Base-by-base conservation (phyloP, 2,113 vertebrate genomes). In the Ascaphus truei region DNA sequence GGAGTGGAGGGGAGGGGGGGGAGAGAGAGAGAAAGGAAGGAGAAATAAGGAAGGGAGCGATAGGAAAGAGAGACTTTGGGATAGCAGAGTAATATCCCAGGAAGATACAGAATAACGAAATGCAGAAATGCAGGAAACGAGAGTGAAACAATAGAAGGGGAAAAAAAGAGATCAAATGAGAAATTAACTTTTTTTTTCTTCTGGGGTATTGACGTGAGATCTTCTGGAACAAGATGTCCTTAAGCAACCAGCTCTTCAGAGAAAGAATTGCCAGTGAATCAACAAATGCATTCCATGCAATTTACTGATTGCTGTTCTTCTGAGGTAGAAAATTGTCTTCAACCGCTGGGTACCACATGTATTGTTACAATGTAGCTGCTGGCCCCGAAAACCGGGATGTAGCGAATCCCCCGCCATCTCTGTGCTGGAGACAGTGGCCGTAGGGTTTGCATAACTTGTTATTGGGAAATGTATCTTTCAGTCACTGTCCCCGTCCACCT, bases 1-100 rank as follows among this genome's bases (percentile, higher is more conserved):
- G 52, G 62, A 75, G 48, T 73, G 37, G 53, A 76, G 83, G 81
- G 73, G 51, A 61, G 76, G 52, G 73, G 10, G 31, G 27, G 66
- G 78, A 79, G 74, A 81, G 71, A 83, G 77, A 61, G 45, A 33
- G 72, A 52, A 75, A 31, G 4, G 22, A 75, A 80, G 80, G 81
- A 77, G 0, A 18, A 0, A 0, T 59, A 15, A 41, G 37, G 15
- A n/a, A 5, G 4, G 9, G 13, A 41, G 37, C 11, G 13, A 41
- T n/a, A 3, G 41, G 20, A 11, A 5, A 45, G 16, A 18, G 41
- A 18, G 4, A 13, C 7, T 16, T 45, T 6, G n/a, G n/a, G n/a
- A n/a, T n/a, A n/a, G n/a, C n/a, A n/a, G n/a, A n/a, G n/a, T n/a
- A n/a, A n/a, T n/a, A n/a, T n/a, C n/a, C n/a, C n/a, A n/a, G n/a